Evolutionary conservation across 2,888 invertebrate genomes (phyloP).

Genomic region (Tipula confusa): DNA sequence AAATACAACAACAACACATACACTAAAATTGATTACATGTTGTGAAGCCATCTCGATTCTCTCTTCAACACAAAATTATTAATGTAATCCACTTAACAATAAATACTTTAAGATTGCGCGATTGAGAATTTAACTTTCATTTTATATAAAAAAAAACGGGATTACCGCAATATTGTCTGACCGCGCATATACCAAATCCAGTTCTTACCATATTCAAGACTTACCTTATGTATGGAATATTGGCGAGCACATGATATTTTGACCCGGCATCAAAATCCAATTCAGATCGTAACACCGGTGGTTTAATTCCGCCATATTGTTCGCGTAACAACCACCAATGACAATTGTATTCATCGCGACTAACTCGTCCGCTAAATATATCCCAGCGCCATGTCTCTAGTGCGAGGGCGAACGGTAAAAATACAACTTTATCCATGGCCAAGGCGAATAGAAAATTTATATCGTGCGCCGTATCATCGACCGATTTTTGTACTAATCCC

Average conservation of each 20-base stretch:
- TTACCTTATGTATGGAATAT: constrained; percentile 86
- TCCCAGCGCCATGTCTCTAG: constrained; percentile 86
- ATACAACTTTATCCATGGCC: constrained; percentile 75
- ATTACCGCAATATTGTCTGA: background rate
- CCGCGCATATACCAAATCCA: too few relatives aligned
- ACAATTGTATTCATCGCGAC: constrained; percentile 76
- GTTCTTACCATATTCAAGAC: constrained; percentile 43
- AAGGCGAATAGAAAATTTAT: constrained; percentile 79
- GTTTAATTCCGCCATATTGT: constrained; percentile 78
- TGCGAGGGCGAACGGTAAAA: constrained; percentile 77
- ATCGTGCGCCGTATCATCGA: constrained; percentile 76
- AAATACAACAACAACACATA: background rate
- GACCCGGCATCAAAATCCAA: constrained; percentile 88
- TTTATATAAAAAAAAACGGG: background rate
- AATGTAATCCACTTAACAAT: background rate
- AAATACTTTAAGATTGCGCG: background rate
- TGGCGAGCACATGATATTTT: constrained; percentile 88
- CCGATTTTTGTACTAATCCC: constrained; percentile 73
- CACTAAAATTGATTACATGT: background rate
- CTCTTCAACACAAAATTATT: background rate
- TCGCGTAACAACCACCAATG: constrained; percentile 86
- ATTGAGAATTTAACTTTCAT: background rate
- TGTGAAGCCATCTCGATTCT: background rate
- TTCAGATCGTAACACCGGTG: constrained; percentile 78
- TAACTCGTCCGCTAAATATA: constrained; percentile 69